Evolutionary conservation across 2,113 vertebrate species (phyloP).

Genomic region (Pteruthius melanotis): DNA sequence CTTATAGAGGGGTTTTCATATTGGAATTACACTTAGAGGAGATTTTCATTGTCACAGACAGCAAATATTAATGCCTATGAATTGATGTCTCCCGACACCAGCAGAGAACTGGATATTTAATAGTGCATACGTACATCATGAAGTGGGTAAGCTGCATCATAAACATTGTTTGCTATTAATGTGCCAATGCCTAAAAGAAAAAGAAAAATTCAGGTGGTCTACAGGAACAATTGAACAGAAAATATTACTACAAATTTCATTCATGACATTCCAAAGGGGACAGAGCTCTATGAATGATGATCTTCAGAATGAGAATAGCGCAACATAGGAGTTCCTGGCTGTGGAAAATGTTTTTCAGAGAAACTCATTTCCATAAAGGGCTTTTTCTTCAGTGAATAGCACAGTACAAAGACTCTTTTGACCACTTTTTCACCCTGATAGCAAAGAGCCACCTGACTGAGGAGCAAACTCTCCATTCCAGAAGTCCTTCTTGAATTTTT

Average conservation of each 20-base stretch:
- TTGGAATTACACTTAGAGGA: not conserved
- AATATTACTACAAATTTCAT: not conserved
- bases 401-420: not conserved
- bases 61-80: not conserved
- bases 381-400: not conserved
- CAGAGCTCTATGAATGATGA: not conserved
- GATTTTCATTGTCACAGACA: not conserved
- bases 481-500: not conserved
- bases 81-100: not conserved
- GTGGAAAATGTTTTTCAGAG: not conserved
- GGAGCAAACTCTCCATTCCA: not conserved
- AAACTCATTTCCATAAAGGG: not conserved
- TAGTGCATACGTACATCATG: slow-evolving; percentile 85
- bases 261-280: not conserved
- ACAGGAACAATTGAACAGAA: not conserved
- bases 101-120: not conserved
- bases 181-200: slow-evolving; percentile 83
- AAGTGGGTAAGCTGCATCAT: slow-evolving; percentile 92
- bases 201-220: not conserved
- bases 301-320: not conserved
- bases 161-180: slow-evolving; percentile 89
- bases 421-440: not conserved
- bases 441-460: not conserved
- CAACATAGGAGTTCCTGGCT: not conserved
- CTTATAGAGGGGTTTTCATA: not conserved